Base-by-base conservation (phyloP, 1,140 invertebrate genomes). In the Euwallacea fornicatus region DNA sequence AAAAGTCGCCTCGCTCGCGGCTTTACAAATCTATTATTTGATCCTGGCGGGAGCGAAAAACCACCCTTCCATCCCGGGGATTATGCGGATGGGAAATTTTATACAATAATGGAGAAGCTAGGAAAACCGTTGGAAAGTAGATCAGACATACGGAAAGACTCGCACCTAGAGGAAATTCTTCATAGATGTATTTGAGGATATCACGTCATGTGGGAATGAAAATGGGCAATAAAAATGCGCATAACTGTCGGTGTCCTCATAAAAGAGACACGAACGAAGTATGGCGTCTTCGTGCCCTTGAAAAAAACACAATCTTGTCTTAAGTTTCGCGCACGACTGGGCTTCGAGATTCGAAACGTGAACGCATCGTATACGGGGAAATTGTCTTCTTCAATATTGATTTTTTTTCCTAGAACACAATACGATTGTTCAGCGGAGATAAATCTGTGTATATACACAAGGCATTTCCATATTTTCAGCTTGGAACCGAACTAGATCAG, bases 301-400 rank as follows among this genome's bases (percentile, higher is more conserved):
- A 55, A 65, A 65, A 54, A 54, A 65, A 46, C 53, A 65, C 21
- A 65, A 65, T 65, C 42, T 43, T 65, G 9, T 33, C 46, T 50
- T 65, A 54, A 15, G 63, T 43, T 42, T 65, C 53, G 63, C 63
- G 63, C 63, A 65, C 63, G 63, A 65, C 63, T 65, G 47, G 43
- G 8, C 47, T 41, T 15, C 63, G 63, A 53, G 47, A 21, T 44
- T 47, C 10, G 16, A 43, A 33, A 65, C 63, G 46, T 54, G 63
- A 7, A 65, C 13, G 63, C 47, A 63, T 63, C 42, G 43, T 50
- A 50, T 9, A 58, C 16, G 16, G 9, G 55, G 9, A 58, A 33
- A 33, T 13, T 50, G 47, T 10, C 10, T 50, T 10, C 13, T 50
- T 33, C 21, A 33, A 33, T 33, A 33, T 33, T 33, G 21, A 33